phyloP scores from a whole-genome alignment of 1,140 invertebrate genomes.

The Eurytemora carolleeae region DNA sequence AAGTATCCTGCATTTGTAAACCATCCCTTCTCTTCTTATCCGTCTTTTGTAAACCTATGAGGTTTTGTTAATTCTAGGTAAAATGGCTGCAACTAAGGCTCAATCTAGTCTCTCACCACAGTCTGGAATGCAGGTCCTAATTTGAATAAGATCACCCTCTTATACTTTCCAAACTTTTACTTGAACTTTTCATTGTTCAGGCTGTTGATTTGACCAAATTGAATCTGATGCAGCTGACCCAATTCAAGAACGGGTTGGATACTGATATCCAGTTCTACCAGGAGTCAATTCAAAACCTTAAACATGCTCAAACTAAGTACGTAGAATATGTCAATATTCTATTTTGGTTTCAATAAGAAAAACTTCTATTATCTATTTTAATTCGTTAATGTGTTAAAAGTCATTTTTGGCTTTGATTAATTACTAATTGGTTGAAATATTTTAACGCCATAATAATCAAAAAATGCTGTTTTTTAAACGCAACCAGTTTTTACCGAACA shows the following conservation, averaged over 20 bases:
- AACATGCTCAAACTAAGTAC: slow-evolving; percentile 72
- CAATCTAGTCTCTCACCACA: neutral
- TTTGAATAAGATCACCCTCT: too few relatives aligned
- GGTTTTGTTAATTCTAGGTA: too few relatives aligned
- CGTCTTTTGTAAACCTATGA: too few relatives aligned
- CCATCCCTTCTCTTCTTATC: too few relatives aligned
- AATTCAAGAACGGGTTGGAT: slow-evolving; percentile 65
- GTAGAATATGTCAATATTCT: neutral
- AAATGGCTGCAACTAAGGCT: too few relatives aligned
- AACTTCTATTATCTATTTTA: neutral
- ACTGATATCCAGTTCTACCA: slow-evolving; percentile 66
- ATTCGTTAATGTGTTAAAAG: neutral
- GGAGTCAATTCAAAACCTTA: slow-evolving; percentile 64
- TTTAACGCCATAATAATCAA: too few relatives aligned
- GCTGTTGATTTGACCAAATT: slow-evolving; percentile 12
- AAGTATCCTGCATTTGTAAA: too few relatives aligned
- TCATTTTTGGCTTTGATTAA: neutral
- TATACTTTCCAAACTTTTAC: too few relatives aligned
- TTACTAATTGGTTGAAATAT: neutral
- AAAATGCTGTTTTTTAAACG: too few relatives aligned
- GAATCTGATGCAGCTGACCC: slow-evolving; percentile 35
- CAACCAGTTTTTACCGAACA: too few relatives aligned
- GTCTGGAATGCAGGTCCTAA: neutral
- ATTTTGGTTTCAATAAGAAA: too few relatives aligned
- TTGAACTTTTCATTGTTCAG: slow-evolving; percentile 3